Conservation (phyloP, 2,888 invertebrate species). For the Saturnia pavonia region DNA sequence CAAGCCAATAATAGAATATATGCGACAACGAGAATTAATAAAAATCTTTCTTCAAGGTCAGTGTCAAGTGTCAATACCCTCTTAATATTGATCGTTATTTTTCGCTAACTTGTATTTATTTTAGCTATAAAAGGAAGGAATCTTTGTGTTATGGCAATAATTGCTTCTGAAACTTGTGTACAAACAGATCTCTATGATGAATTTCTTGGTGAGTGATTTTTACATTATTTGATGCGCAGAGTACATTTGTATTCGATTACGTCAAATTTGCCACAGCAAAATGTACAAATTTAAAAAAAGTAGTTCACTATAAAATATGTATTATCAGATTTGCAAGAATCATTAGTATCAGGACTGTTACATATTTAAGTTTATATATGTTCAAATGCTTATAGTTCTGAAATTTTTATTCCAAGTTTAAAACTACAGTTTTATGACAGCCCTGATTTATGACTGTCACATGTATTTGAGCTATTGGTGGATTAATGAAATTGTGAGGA, state of each 20-base stretch:
- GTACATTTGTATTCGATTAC: neutral
- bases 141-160: constrained; percentile 1
- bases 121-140: constrained; percentile 13
- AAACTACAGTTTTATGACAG: no score
- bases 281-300: neutral
- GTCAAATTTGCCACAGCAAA: neutral
- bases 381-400: neutral
- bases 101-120: constrained; percentile 10
- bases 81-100: constrained; percentile 5
- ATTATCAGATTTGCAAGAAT: neutral
- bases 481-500: no score
- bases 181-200: constrained; percentile 13
- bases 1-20: neutral
- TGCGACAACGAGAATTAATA: neutral
- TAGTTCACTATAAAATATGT: neutral
- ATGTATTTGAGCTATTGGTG: no score
- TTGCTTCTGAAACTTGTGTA: constrained; percentile 5
- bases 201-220: neutral
- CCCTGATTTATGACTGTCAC: no score
- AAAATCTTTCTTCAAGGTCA: constrained; percentile 3
- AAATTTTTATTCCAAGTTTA: neutral
- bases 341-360: no score
- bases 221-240: neutral
- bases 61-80: neutral
- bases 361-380: no score